Evolutionary conservation across 2,888 invertebrate species (phyloP).

Genomic region (Mesorhabditis spiculigera): DNA sequence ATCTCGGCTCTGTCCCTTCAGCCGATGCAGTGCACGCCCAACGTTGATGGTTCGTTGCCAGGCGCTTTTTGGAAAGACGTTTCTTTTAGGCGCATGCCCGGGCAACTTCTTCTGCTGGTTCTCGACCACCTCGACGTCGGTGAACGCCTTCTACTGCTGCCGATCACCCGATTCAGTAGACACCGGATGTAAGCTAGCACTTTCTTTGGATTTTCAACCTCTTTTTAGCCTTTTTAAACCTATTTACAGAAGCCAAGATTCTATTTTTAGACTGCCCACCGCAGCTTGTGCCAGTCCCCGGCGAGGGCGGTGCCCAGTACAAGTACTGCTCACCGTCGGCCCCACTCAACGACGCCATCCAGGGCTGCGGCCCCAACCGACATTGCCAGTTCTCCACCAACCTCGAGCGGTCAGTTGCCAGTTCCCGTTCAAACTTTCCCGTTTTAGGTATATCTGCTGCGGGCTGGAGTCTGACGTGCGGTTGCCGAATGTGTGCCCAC

Average conservation of each 20-base stretch:
- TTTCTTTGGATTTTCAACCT: not conserved
- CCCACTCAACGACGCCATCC: constrained; percentile 53
- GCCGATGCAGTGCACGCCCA: constrained; percentile 58
- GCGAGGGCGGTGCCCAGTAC: constrained; percentile 54
- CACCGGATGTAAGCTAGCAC: constrained; percentile 48
- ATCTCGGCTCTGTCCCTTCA: constrained; percentile 57
- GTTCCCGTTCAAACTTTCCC: not conserved
- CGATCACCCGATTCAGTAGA: constrained; percentile 55
- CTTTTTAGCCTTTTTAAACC: constrained; percentile 7
- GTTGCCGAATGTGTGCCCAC: constrained; percentile 56
- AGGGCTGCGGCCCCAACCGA: constrained; percentile 55
- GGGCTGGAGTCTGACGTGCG: constrained; percentile 55
- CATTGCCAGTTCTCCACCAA: constrained; percentile 56
- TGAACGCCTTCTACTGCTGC: constrained; percentile 58
- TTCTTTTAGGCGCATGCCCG: constrained; percentile 6
- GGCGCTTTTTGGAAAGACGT: not conserved
- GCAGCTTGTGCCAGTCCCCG: constrained; percentile 56
- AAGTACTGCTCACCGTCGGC: constrained; percentile 55
- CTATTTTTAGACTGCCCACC: constrained; percentile 53
- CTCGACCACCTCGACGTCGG: constrained; percentile 52
- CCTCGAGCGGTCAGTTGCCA: constrained; percentile 30
- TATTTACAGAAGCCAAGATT: constrained; percentile 6
- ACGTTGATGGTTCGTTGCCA: constrained; percentile 56
- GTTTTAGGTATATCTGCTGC: constrained; percentile 53
- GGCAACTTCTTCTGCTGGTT: constrained; percentile 58